These are phyloP conservation scores for Nemotelus nigrinus DNA, from an alignment of 2,888 invertebrate genomes.

Conservation along the genomic window DNA sequence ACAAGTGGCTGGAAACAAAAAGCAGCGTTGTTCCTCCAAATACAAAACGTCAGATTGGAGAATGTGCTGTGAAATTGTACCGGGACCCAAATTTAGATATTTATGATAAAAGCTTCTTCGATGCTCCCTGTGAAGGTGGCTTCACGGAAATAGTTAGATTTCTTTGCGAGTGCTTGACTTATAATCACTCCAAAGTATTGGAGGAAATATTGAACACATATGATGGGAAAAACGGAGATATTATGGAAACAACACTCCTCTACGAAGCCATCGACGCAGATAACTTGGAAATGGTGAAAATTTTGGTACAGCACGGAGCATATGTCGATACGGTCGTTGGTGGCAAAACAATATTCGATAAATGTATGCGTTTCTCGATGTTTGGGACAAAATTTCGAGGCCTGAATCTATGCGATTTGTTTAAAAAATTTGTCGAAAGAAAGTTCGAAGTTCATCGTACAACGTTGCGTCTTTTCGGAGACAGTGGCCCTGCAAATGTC, in stretches of 20 bases:
- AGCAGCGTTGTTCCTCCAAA: background rate
- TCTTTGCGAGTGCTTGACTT: background rate
- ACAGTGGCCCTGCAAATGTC: slow-evolving; percentile 18
- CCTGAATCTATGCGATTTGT: background rate
- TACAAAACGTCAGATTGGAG: background rate
- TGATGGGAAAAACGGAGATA: too few species aligned
- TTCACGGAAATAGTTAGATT: background rate
- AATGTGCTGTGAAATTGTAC: background rate
- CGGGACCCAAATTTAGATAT: background rate
- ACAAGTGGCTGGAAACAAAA: slow-evolving; percentile 22
- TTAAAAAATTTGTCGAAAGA: slow-evolving; percentile 1
- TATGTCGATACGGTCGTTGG: background rate
- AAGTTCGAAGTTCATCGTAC: slow-evolving; percentile 14
- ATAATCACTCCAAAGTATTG: background rate
- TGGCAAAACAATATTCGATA: background rate
- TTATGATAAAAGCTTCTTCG: background rate
- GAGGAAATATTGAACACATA: background rate
- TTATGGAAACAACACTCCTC: background rate
- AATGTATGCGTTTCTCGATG: too few species aligned
- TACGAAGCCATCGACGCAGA: background rate
- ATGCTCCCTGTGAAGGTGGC: background rate
- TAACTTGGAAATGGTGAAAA: background rate
- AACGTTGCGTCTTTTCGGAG: too few species aligned
- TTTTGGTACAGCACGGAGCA: background rate
- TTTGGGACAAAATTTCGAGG: too few species aligned